A percentile compares a stretch with the other conserved stretches of the same genome.
Evolutionary conservation across 2,113 vertebrate genomes (phyloP).

Genomic region (Pseudorectes ferrugineus): DNA sequence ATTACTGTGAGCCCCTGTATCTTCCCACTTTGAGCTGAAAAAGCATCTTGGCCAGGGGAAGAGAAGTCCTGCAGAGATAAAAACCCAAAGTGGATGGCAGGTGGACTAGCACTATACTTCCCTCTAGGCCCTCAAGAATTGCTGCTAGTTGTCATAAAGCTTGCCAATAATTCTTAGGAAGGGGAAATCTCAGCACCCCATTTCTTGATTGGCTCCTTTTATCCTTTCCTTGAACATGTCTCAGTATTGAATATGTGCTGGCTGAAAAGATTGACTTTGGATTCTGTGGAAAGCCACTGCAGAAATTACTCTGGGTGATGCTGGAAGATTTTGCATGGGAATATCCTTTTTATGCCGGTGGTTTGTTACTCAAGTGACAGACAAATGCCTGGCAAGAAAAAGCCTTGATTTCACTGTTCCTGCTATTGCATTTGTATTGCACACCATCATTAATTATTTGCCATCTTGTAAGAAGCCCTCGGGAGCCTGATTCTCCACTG

Average conservation of each 20-base stretch:
- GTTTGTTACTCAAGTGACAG: background rate
- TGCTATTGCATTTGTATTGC: background rate
- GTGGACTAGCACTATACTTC: background rate
- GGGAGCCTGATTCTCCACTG: background rate
- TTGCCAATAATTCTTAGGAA: background rate
- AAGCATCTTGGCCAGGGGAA: background rate
- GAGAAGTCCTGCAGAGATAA: background rate
- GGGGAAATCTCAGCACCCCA: background rate
- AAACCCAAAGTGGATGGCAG: background rate
- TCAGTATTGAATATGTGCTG: background rate
- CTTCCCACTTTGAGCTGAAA: background rate
- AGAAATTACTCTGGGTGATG: background rate
- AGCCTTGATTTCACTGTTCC: background rate
- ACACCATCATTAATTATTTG: background rate
- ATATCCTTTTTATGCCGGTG: background rate
- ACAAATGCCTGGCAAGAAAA: background rate
- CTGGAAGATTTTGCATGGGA: background rate
- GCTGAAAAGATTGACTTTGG: background rate
- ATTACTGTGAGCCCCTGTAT: background rate
- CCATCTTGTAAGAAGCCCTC: background rate
- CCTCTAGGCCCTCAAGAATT: background rate
- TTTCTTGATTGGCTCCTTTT: background rate
- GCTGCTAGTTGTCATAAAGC: background rate
- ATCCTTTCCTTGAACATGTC: background rate
- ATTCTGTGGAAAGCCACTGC: background rate